These are phyloP conservation scores for Scomber scombrus DNA, from an alignment of 2,113 vertebrate genomes.

Conservation along the genomic window DNA sequence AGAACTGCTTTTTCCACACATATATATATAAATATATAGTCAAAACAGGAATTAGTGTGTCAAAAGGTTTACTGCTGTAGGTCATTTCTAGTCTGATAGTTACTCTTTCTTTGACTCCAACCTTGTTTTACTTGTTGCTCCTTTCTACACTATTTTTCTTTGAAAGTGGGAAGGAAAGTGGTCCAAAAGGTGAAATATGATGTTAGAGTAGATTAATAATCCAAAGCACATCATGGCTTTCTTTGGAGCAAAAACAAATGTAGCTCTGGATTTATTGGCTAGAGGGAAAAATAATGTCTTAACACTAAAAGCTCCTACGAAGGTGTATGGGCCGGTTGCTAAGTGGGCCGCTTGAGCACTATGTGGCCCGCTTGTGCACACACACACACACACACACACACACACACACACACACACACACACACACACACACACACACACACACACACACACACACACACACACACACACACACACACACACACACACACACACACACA, in stretches of 20 bases:
- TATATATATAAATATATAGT: slow-evolving; percentile 4
- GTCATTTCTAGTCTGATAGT: slow-evolving; percentile 1
- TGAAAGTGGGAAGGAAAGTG: neutral
- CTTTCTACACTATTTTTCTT: neutral
- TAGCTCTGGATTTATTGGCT: neutral
- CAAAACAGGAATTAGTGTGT: slow-evolving; percentile 21
- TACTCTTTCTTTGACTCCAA: slow-evolving; percentile 13
- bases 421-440: no score
- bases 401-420: no score
- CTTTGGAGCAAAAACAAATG: neutral
- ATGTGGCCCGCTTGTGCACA: no score
- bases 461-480: no score
- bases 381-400: no score
- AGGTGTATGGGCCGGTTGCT: no score
- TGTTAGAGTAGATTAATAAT: neutral
- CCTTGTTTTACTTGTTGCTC: slow-evolving; percentile 20
- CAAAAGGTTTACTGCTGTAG: slow-evolving; percentile 10
- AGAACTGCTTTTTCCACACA: no score
- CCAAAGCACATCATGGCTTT: neutral
- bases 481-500: no score
- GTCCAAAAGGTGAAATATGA: neutral
- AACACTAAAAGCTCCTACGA: neutral
- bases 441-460: no score
- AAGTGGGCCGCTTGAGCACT: no score
- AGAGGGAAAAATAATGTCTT: neutral